Conservation (phyloP, 2,797 vertebrate species). For the Zalophus californianus region DNA sequence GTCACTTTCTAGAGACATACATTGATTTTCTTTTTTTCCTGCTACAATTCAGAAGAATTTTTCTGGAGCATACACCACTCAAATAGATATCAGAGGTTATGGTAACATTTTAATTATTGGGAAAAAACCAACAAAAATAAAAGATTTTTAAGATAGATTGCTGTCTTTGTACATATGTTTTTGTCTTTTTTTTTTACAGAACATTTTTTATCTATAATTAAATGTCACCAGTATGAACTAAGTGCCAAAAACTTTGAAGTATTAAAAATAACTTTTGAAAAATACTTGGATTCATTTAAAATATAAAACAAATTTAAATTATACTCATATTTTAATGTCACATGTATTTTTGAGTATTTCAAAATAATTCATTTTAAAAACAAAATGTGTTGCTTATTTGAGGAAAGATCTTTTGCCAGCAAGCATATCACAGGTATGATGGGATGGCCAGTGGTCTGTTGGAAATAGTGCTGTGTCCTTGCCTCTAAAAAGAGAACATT, state of each 20-base stretch:
- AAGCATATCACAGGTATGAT: not conserved
- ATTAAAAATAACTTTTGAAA: conserved; percentile 59
- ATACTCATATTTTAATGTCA: not conserved
- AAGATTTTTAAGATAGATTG: conserved; percentile 44
- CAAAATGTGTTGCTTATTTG: not conserved
- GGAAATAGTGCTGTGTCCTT: not conserved
- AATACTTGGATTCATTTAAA: conserved; percentile 43
- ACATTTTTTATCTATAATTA: not conserved
- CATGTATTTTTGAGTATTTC: conserved; percentile 12
- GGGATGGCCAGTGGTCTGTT: not conserved
- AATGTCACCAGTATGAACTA: conserved; percentile 2
- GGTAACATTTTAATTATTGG: not conserved
- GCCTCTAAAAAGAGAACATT: not conserved
- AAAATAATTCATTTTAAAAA: not conserved
- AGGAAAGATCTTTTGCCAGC: not conserved
- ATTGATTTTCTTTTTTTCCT: not conserved
- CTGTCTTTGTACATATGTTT: conserved; percentile 22
- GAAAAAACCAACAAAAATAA: not conserved
- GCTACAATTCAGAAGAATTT: not conserved
- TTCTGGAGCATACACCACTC: not conserved
- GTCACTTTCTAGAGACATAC: not conserved
- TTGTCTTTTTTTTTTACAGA: not conserved
- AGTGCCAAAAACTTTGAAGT: not conserved
- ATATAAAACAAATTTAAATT: conserved; percentile 38
- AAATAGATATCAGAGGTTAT: not conserved